Evolutionary conservation across 2,797 vertebrate genomes (phyloP).

Genomic region (Poeciliopsis turneri): DNA sequence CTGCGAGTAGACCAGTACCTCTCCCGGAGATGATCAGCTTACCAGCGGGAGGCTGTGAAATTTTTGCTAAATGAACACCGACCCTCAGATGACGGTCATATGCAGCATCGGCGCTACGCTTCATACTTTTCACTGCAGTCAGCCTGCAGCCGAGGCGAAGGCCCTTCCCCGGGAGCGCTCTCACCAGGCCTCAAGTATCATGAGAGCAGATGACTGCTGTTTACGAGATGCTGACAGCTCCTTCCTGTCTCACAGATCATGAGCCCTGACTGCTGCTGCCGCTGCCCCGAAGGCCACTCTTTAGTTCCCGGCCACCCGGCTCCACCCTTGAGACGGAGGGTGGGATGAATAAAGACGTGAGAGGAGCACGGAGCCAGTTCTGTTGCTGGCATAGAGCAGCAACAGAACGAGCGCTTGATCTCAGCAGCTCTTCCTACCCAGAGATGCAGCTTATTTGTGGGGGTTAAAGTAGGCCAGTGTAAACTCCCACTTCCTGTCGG

Average conservation of each 20-base stretch:
- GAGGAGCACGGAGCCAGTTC: slow-evolving; percentile 32
- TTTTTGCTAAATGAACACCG: slow-evolving; percentile 13
- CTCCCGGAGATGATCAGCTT: slow-evolving; percentile 24
- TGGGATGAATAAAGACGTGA: slow-evolving; percentile 71
- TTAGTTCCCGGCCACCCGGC: slow-evolving; percentile 61
- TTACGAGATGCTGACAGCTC: slow-evolving; percentile 82
- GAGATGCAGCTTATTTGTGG: slow-evolving; percentile 53
- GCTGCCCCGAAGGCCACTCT: slow-evolving; percentile 58
- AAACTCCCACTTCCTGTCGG: slow-evolving; percentile 84
- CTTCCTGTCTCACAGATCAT: slow-evolving; percentile 79
- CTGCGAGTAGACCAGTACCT: slow-evolving; percentile 23
- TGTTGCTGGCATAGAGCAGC: slow-evolving; percentile 50
- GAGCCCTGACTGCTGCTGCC: slow-evolving; percentile 51
- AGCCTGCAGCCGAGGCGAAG: slow-evolving; percentile 30
- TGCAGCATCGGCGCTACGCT: slow-evolving; percentile 15
- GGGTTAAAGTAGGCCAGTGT: slow-evolving; percentile 79
- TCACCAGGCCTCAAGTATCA: slow-evolving; percentile 64
- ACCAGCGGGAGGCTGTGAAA: slow-evolving; percentile 25
- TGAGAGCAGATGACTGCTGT: slow-evolving; percentile 74
- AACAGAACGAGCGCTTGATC: slow-evolving; percentile 57
- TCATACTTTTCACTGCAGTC: slow-evolving; percentile 13
- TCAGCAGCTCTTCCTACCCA: slow-evolving; percentile 50
- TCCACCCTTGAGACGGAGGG: slow-evolving; percentile 59
- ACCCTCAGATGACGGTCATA: slow-evolving; percentile 56
- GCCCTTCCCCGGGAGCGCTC: slow-evolving; percentile 54